Percentiles rank a stretch among this genome's conserved stretches.
These are phyloP conservation scores for Pollenia labialis DNA, from an alignment of 2,888 invertebrate genomes.

Conservation along the genomic window DNA sequence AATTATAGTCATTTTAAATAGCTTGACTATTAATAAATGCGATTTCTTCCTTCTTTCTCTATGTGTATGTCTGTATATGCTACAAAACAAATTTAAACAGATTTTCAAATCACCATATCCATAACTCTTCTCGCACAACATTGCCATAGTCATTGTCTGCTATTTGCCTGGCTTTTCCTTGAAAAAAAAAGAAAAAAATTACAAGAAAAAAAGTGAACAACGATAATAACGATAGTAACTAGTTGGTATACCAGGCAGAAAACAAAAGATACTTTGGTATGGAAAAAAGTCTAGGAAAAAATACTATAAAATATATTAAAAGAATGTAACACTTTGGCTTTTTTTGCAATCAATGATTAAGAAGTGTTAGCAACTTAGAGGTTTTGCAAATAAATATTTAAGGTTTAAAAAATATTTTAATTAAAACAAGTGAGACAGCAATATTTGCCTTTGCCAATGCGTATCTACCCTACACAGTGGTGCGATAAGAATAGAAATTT, in stretches of 20 bases:
- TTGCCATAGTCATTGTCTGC: slow-evolving; percentile 27
- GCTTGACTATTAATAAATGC: slow-evolving; percentile 71
- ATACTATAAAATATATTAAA: slow-evolving; percentile 40
- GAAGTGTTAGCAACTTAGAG: slow-evolving; percentile 14
- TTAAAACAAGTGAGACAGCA: too few relatives aligned
- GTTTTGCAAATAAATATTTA: background rate
- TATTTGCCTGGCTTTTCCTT: slow-evolving; percentile 14
- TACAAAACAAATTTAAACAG: slow-evolving; percentile 71
- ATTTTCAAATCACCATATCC: slow-evolving; percentile 71
- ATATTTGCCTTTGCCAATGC: too few relatives aligned
- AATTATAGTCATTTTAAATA: slow-evolving; percentile 72
- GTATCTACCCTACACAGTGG: too few relatives aligned
- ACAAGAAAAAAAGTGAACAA: slow-evolving; percentile 26
- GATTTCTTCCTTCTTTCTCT: slow-evolving; percentile 18
- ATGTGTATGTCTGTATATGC: background rate
- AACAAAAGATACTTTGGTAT: slow-evolving; percentile 36
- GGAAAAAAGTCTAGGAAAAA: slow-evolving; percentile 19
- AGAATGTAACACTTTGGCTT: slow-evolving; percentile 48
- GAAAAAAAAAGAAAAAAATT: slow-evolving; percentile 30
- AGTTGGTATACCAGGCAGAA: slow-evolving; percentile 48
- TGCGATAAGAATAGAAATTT: too few relatives aligned
- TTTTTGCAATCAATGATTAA: slow-evolving; percentile 7
- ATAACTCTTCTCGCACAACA: slow-evolving; percentile 54
- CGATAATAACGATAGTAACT: slow-evolving; percentile 55
- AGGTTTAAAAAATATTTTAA: too few relatives aligned